Evolutionary conservation across 1,140 invertebrate genomes (phyloP).

Genomic region (Pogonus chalceus): DNA sequence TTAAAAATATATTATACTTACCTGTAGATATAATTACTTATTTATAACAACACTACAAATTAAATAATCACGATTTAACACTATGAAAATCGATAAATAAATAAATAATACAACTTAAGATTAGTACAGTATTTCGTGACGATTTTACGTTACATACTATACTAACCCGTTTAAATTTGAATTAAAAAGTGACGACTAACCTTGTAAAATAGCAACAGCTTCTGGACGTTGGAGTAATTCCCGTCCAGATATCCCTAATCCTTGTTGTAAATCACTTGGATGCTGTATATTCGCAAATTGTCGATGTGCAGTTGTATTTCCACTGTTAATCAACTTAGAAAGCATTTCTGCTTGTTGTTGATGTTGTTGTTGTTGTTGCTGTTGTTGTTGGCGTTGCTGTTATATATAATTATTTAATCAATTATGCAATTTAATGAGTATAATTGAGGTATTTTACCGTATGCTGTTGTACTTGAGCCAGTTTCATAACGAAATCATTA

Average conservation of each 20-base stretch:
- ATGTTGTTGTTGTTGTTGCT: constrained; percentile 22
- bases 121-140: too few species aligned
- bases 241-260: constrained; percentile 27
- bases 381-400: constrained; percentile 6
- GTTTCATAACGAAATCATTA: constrained; percentile 41
- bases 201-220: constrained; percentile 61
- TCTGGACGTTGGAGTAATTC: constrained; percentile 60
- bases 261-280: constrained; percentile 41
- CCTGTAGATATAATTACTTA: too few species aligned
- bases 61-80: too few species aligned
- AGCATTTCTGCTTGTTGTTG: constrained; percentile 39
- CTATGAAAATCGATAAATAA: too few species aligned
- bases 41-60: constrained; percentile 9
- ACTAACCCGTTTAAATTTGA: too few species aligned
- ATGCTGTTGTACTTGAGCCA: constrained; percentile 40
- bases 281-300: constrained; percentile 38
- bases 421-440: background rate
- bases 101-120: too few species aligned
- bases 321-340: constrained; percentile 34
- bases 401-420: constrained; percentile 8
- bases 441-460: constrained; percentile 5
- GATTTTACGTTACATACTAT: too few species aligned
- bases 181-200: too few species aligned
- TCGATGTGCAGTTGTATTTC: constrained; percentile 17
- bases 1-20: too few species aligned